These are phyloP conservation scores for Labrus mixtus DNA, from an alignment of 2,113 vertebrate species.

Conservation along the genomic window DNA sequence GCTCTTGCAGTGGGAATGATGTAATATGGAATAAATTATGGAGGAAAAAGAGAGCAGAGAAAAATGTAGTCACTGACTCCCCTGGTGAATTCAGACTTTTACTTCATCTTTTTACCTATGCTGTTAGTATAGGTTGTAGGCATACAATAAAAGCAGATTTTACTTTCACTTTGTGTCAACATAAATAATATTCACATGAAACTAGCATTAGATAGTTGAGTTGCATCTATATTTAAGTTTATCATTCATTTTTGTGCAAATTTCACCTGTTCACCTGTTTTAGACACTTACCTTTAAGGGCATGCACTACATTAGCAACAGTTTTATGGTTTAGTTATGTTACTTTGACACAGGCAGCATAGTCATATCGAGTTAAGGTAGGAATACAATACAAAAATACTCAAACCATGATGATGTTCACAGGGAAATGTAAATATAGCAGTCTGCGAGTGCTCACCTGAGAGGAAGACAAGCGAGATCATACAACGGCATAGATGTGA, in stretches of 20 bases:
- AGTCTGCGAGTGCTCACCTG: neutral
- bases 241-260: neutral
- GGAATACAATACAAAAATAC: neutral
- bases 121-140: neutral
- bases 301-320: neutral
- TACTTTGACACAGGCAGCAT: neutral
- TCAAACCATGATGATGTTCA: neutral
- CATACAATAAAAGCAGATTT: neutral
- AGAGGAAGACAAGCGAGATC: neutral
- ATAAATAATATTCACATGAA: neutral
- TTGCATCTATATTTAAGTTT: neutral
- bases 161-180: neutral
- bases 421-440: neutral
- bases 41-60: neutral
- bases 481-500: neutral
- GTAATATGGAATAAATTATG: conserved; percentile 8
- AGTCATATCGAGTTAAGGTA: neutral
- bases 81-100: neutral
- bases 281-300: neutral
- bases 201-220: neutral
- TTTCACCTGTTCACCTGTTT: neutral
- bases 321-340: neutral
- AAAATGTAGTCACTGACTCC: neutral
- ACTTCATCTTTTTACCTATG: neutral
- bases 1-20: neutral